Conservation (phyloP, 1,140 invertebrate species). For the Tetranychus urticae region DNA sequence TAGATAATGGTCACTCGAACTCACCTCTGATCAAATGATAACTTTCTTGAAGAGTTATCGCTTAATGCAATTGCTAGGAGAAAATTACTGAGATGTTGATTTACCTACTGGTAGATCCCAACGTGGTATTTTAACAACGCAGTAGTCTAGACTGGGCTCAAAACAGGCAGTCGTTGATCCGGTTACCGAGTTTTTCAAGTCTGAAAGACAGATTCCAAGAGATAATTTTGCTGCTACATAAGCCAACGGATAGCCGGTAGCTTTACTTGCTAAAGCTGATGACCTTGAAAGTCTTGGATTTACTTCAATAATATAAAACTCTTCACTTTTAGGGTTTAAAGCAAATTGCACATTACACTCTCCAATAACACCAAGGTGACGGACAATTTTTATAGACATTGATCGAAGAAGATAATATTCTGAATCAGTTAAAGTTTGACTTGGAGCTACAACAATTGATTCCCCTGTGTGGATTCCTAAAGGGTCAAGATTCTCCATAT, state of each 20-base stretch:
- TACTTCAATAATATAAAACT: constrained; percentile 82
- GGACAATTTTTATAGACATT: constrained; percentile 84
- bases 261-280: constrained; percentile 89
- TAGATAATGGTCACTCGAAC: too few relatives aligned
- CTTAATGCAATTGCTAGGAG: too few relatives aligned
- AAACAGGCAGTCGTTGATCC: constrained; percentile 94
- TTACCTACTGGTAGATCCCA: constrained; percentile 50
- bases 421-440: constrained; percentile 81
- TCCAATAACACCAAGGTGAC: constrained; percentile 82
- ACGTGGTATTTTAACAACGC: constrained; percentile 84
- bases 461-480: constrained; percentile 98
- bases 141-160: constrained; percentile 96
- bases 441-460: constrained; percentile 94
- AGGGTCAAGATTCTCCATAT: constrained; percentile 99
- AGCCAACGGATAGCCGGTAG: constrained; percentile 78
- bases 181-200: constrained; percentile 84
- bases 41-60: too few relatives aligned
- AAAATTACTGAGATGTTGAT: too few relatives aligned
- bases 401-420: constrained; percentile 86
- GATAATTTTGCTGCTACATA: constrained; percentile 94
- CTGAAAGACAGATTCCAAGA: constrained; percentile 58
- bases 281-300: constrained; percentile 89
- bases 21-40: too few relatives aligned
- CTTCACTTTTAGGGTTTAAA: constrained; percentile 67
- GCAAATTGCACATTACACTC: constrained; percentile 99